A percentile compares a stretch with the other conserved stretches of the same genome.
phyloP scores from a whole-genome alignment of 2,113 vertebrate genomes.

The Bos javanicus region DNA sequence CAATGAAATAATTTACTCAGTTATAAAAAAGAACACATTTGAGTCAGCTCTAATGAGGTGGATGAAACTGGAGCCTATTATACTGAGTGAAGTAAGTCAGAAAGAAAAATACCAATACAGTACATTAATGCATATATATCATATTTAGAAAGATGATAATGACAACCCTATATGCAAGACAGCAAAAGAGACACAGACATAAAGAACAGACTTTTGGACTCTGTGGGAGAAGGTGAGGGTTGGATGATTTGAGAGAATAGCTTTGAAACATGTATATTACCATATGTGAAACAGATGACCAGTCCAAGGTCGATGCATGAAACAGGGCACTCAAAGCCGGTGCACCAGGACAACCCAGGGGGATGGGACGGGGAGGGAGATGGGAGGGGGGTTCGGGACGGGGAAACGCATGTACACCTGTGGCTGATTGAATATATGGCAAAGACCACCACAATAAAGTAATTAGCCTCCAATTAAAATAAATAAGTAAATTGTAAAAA shows the following conservation, averaged over 20 bases:
- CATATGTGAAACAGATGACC: not conserved
- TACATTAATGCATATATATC: not conserved
- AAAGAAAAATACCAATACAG: not conserved
- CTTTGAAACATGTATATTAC: not conserved
- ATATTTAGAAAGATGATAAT: not conserved
- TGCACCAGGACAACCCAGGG: not conserved
- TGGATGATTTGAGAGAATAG: not conserved
- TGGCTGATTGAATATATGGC: not conserved
- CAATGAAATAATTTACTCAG: not conserved
- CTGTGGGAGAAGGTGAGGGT: not conserved
- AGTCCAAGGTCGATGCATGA: not conserved
- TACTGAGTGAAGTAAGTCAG: not conserved
- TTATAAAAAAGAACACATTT: not conserved
- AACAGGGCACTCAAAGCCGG: not conserved
- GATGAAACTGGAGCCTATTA: not conserved
- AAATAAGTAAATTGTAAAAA: not conserved
- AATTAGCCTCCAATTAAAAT: not conserved
- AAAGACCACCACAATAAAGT: not conserved
- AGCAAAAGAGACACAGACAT: not conserved
- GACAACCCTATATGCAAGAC: not conserved
- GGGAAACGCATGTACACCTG: not conserved
- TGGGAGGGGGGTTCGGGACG: fast-evolving
- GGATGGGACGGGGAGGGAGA: not conserved
- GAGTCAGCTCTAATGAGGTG: not conserved
- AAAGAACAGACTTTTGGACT: not conserved